A percentile compares a stretch with the other conserved stretches of the same genome.
These are phyloP conservation scores for Scortum barcoo DNA, from an alignment of 2,113 vertebrate species.

Conservation along the genomic window DNA sequence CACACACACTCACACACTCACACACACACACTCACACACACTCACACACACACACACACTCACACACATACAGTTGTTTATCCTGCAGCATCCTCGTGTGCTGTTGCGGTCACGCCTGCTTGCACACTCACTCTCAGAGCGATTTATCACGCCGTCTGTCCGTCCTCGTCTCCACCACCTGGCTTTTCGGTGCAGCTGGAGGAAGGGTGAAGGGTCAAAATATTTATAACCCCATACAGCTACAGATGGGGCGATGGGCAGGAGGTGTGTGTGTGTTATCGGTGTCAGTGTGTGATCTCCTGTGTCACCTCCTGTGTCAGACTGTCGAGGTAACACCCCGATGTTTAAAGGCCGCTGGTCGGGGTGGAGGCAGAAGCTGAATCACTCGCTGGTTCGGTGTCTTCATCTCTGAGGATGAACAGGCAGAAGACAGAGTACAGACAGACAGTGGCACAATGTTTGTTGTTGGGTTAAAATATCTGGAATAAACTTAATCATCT, in stretches of 20 bases:
- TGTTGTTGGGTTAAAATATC: no score
- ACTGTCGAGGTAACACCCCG: not conserved
- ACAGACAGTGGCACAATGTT: not conserved
- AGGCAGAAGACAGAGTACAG: not conserved
- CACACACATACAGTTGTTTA: not conserved
- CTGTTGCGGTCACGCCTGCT: not conserved
- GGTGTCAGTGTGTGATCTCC: not conserved
- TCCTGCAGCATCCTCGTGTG: slow-evolving; percentile 14
- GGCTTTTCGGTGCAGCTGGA: slow-evolving; percentile 49
- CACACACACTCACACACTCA: not conserved
- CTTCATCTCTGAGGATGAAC: not conserved
- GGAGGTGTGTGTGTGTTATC: not conserved
- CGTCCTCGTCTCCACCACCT: slow-evolving; percentile 49
- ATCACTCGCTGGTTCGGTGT: slow-evolving; percentile 2
- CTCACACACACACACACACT: not conserved
- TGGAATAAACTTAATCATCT: no score
- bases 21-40: slow-evolving; percentile 1
- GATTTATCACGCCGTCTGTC: not conserved
- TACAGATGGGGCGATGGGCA: slow-evolving; percentile 7
- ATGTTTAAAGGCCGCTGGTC: not conserved
- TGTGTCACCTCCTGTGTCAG: not conserved
- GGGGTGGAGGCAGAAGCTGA: not conserved
- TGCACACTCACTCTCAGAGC: not conserved
- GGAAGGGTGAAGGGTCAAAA: slow-evolving; percentile 49
- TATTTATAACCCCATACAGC: slow-evolving; percentile 37